phyloP scores from a whole-genome alignment of 2,113 vertebrate species.

The Motacilla alba region DNA sequence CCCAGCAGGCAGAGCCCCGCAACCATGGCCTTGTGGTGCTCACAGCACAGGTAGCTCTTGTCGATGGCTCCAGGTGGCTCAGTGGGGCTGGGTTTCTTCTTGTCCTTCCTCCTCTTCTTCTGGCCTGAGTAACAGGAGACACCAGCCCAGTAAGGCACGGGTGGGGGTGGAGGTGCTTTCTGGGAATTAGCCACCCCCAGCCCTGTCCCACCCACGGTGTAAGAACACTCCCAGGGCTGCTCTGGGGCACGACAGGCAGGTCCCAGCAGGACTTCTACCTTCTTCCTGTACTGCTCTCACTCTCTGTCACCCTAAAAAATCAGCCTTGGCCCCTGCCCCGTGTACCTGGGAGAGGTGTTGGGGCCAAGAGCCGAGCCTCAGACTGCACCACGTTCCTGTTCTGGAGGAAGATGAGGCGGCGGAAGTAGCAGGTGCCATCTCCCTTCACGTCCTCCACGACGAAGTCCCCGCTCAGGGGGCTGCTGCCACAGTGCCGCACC shows the following conservation, averaged over 20 bases:
- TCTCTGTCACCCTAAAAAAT: neutral
- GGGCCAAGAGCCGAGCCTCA: slow-evolving; percentile 80
- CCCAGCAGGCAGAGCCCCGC: slow-evolving; percentile 84
- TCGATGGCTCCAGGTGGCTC: slow-evolving; percentile 71
- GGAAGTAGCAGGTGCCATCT: slow-evolving; percentile 81
- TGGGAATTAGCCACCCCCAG: neutral
- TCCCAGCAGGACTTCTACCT: neutral
- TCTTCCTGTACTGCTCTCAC: neutral
- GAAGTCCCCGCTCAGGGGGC: slow-evolving; percentile 86
- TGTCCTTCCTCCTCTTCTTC: slow-evolving; percentile 85
- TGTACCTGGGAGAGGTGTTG: slow-evolving; percentile 47
- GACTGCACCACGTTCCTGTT: slow-evolving; percentile 92
- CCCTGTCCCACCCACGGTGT: fast-evolving
- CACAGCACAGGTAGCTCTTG: slow-evolving; percentile 89
- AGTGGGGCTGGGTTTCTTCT: slow-evolving; percentile 70
- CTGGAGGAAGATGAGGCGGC: slow-evolving; percentile 88
- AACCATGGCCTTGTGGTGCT: slow-evolving; percentile 94
- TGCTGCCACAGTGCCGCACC: slow-evolving; percentile 76
- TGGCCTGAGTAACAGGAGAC: slow-evolving; percentile 54
- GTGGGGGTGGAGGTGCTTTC: neutral
- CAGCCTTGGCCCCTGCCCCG: neutral
- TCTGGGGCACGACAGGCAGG: neutral
- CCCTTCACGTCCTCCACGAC: slow-evolving; percentile 92
- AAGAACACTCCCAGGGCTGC: neutral
- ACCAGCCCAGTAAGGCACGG: neutral